A percentile compares a stretch with the other conserved stretches of the same genome.
These are phyloP conservation scores for Lasioglossum baleicum DNA, from an alignment of 1,140 invertebrate genomes.

Conservation along the genomic window DNA sequence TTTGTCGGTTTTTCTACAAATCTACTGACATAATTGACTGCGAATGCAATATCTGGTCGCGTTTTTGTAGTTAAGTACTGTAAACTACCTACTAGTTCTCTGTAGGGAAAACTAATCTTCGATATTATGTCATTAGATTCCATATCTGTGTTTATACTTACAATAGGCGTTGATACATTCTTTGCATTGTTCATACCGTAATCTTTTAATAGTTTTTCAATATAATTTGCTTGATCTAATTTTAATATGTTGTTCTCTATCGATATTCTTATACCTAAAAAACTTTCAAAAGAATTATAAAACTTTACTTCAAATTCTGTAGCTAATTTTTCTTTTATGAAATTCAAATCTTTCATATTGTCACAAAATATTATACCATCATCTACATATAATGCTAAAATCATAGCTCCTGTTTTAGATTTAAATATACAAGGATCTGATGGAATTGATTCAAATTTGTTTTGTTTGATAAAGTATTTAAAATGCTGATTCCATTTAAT, in stretches of 20 bases:
- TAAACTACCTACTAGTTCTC: too few species aligned
- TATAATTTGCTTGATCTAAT: background rate
- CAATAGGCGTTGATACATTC: background rate
- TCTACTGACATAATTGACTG: too few species aligned
- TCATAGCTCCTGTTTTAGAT: background rate
- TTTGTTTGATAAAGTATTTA: background rate
- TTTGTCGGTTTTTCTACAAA: too few species aligned
- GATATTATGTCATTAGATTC: background rate
- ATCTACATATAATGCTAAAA: slow-evolving; percentile 16
- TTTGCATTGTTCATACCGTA: background rate
- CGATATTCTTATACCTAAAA: slow-evolving; percentile 4
- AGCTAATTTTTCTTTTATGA: background rate
- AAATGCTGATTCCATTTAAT: background rate
- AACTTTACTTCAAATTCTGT: slow-evolving; percentile 11
- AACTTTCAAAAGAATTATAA: background rate
- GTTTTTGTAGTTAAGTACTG: too few species aligned
- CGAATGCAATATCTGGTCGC: too few species aligned
- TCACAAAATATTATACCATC: slow-evolving; percentile 1
- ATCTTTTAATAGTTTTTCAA: background rate
- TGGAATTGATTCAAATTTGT: background rate
- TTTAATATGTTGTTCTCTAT: background rate
- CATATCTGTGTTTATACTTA: background rate
- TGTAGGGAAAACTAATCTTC: too few species aligned
- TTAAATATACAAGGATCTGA: slow-evolving; percentile 4
- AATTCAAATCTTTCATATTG: background rate